A percentile compares a stretch with the other conserved stretches of the same genome.
These are phyloP conservation scores for Thereva unica DNA, from an alignment of 2,888 invertebrate species.

Conservation along the genomic window DNA sequence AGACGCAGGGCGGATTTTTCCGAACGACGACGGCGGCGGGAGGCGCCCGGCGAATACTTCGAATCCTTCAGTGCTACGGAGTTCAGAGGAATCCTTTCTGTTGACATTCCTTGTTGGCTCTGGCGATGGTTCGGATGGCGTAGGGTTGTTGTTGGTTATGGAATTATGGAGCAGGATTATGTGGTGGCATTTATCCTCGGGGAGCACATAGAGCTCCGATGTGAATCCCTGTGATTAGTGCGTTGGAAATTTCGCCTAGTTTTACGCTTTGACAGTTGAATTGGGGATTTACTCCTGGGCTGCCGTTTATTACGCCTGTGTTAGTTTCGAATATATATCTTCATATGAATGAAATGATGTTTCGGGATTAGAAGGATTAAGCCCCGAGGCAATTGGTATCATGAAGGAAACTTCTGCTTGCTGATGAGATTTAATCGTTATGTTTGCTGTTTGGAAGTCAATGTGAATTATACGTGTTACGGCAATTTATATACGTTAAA, in stretches of 20 bases:
- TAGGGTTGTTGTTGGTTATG: slow-evolving; percentile 21
- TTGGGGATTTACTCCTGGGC: slow-evolving; percentile 12
- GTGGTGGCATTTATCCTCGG: slow-evolving; percentile 31
- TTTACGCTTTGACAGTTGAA: slow-evolving; percentile 29
- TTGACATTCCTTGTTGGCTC: slow-evolving; percentile 30
- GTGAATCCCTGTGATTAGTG: slow-evolving; percentile 33
- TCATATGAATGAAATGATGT: slow-evolving; percentile 11
- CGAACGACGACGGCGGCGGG: no score
- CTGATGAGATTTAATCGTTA: slow-evolving; percentile 27
- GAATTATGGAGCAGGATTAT: slow-evolving; percentile 32
- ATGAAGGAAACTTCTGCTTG: slow-evolving; percentile 13
- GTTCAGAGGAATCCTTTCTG: slow-evolving; percentile 4
- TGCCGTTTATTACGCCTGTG: slow-evolving; percentile 10
- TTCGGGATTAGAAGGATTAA: slow-evolving; percentile 26
- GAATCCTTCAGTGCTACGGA: slow-evolving; percentile 1
- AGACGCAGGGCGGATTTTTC: slow-evolving; percentile 7
- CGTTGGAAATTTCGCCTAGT: slow-evolving; percentile 30
- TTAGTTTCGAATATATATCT: background rate
- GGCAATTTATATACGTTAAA: slow-evolving; percentile 7
- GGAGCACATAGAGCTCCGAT: slow-evolving; percentile 24
- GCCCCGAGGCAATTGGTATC: slow-evolving; percentile 22
- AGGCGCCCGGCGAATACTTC: slow-evolving; percentile 1
- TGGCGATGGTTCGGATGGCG: slow-evolving; percentile 10
- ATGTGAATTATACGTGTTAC: background rate
- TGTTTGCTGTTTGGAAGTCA: slow-evolving; percentile 4